Evolutionary conservation across 2,797 vertebrate species (phyloP), one percentile per base, ranked within the genome.

Genomic region (Anniella stebbinsi): DNA sequence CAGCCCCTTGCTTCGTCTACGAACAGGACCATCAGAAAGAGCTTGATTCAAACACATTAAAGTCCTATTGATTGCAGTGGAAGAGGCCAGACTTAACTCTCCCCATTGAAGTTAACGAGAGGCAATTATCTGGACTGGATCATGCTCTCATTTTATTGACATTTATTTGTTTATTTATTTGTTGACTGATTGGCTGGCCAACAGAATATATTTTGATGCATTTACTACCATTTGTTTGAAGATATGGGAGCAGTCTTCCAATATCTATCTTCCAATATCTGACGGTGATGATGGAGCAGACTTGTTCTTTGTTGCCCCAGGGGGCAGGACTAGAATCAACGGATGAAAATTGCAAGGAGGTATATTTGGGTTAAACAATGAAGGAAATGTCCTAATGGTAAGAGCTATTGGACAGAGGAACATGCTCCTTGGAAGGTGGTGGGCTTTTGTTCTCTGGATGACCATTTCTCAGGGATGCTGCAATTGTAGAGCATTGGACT

Each of bases 11-110:
- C 67, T 82, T 93, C 91, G 28, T 7, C 18, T 87, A 88, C 54
- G 89, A 89, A 41, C 75, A 76, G 88, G 87, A 89, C 45, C 83
- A 77, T 5, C 77, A 66, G 81, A 80, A 91, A 90, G 48, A 80
- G 77, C 48, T 87, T 87, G 12, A 63, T 73, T 13, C 13, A 23
- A 81, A 3, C 67, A 70, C 25, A 23, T 76, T n/a, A 63, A 67
- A 82, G 69, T 67, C 60, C 60, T 11, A 30, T 69, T 3, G 2
- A n/a, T 63, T 78, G 28, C 63, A 25, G 33, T 38, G 33, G 77
- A 23, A 80, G 23, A 75, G 8, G 17, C 33, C 5, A 25, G 60
- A 28, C 33, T 81, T 41, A 17, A 41, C 41, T 45, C 63, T n/a
- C 63, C 30, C 54, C 51, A 38, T 36, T 36, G 82, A 84, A 77